Evolutionary conservation across 2,797 vertebrate genomes (phyloP).

Genomic region (Synanceia verrucosa): DNA sequence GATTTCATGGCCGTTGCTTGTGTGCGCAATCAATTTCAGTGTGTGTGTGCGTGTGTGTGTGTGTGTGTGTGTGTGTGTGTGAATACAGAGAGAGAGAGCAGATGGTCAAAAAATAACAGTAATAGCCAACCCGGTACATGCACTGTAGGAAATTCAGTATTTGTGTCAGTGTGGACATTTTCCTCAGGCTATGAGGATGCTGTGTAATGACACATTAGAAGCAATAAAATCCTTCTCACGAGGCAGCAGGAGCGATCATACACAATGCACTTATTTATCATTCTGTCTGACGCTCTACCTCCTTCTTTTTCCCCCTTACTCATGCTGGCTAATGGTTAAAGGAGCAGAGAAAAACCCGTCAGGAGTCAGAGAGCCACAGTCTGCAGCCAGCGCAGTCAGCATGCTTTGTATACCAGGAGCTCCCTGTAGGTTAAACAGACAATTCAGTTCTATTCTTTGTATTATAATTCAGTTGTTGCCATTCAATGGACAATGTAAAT

Average conservation of each 20-base stretch:
- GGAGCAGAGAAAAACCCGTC: constrained; percentile 18
- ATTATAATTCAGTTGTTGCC: neutral
- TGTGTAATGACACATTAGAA: constrained; percentile 13
- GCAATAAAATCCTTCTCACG: neutral
- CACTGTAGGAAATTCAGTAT: neutral
- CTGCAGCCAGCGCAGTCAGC: neutral
- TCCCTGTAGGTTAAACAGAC: neutral
- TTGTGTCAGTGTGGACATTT: neutral
- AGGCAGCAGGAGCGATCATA: neutral
- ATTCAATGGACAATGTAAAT: neutral
- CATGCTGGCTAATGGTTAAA: constrained; percentile 17
- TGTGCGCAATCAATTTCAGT: constrained; percentile 32
- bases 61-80: neutral
- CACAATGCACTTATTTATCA: constrained; percentile 3
- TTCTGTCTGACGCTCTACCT: constrained; percentile 1
- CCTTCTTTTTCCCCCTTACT: neutral
- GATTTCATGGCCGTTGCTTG: constrained; percentile 44
- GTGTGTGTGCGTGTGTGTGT: constrained; percentile 18
- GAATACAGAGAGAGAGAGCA: neutral
- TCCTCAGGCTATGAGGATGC: neutral
- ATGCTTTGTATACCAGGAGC: neutral
- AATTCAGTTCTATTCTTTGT: neutral
- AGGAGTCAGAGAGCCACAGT: neutral
- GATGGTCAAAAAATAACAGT: constrained; percentile 3
- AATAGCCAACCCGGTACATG: constrained; percentile 5